These are phyloP conservation scores for Megaptera novaeangliae DNA, from an alignment of 2,113 vertebrate species.

Conservation along the genomic window DNA sequence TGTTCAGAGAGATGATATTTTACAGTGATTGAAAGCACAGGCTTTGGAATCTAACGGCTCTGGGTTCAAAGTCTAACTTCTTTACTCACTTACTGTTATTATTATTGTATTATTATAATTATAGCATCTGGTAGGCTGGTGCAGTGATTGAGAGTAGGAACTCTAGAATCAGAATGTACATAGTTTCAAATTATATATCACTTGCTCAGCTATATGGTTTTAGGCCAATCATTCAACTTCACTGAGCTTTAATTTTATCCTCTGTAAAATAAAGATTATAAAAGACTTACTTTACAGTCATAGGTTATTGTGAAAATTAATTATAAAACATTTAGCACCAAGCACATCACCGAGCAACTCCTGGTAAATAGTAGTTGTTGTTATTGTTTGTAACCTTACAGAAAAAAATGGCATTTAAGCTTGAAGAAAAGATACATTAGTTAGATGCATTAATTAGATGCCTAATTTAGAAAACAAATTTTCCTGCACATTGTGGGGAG, in stretches of 20 bases:
- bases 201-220: background rate
- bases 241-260: background rate
- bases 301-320: conserved; percentile 30
- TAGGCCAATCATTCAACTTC: background rate
- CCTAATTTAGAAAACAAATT: conserved; percentile 4
- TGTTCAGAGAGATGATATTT: background rate
- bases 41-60: background rate
- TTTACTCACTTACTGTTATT: background rate
- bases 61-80: background rate
- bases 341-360: background rate
- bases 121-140: background rate
- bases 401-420: background rate
- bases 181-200: background rate
- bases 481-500: background rate
- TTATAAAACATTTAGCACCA: background rate
- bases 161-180: background rate
- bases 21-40: background rate
- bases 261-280: conserved; percentile 18
- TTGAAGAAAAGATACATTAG: background rate
- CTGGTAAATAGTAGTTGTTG: background rate
- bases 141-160: background rate
- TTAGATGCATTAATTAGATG: background rate
- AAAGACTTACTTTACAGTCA: background rate
- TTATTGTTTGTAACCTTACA: background rate
- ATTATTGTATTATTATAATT: background rate